These are phyloP conservation scores for Muscidifurax raptorellus DNA, from an alignment of 1,140 invertebrate species.

Conservation along the genomic window DNA sequence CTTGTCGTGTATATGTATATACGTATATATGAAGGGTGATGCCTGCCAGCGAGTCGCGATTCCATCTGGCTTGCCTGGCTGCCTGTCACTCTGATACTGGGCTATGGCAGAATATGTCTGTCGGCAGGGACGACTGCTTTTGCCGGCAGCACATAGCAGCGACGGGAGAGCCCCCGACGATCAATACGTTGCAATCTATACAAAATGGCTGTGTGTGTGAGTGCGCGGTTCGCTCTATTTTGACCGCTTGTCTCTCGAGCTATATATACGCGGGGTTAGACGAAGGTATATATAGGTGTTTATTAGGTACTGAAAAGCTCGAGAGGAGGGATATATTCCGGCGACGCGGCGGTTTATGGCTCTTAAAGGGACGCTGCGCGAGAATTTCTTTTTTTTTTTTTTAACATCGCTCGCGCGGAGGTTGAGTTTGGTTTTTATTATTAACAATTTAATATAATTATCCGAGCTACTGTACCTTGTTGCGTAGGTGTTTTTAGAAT, in stretches of 20 bases:
- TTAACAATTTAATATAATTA: no score
- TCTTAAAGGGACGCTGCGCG: background rate
- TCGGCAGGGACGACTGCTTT: background rate
- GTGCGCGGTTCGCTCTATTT: slow-evolving; percentile 55
- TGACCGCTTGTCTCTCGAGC: slow-evolving; percentile 13
- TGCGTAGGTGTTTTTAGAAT: no score
- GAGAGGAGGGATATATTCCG: background rate
- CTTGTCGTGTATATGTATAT: background rate
- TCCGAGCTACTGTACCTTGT: no score
- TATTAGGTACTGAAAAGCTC: background rate
- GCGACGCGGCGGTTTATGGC: background rate
- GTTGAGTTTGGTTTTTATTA: background rate
- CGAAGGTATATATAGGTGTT: background rate
- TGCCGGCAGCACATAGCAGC: no score
- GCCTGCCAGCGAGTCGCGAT: slow-evolving; percentile 65
- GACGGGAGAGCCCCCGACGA: slow-evolving; percentile 53
- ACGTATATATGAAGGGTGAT: slow-evolving; percentile 55
- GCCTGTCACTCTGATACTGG: slow-evolving; percentile 74
- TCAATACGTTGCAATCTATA: slow-evolving; percentile 76
- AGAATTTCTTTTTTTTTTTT: background rate
- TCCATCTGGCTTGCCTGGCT: slow-evolving; percentile 74
- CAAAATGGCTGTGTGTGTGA: slow-evolving; percentile 72
- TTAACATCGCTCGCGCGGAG: no score
- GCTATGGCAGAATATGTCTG: slow-evolving; percentile 61
- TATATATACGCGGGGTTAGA: background rate